phyloP scores from a whole-genome alignment of 2,113 vertebrate species.

The Malaclemys terrapin region DNA sequence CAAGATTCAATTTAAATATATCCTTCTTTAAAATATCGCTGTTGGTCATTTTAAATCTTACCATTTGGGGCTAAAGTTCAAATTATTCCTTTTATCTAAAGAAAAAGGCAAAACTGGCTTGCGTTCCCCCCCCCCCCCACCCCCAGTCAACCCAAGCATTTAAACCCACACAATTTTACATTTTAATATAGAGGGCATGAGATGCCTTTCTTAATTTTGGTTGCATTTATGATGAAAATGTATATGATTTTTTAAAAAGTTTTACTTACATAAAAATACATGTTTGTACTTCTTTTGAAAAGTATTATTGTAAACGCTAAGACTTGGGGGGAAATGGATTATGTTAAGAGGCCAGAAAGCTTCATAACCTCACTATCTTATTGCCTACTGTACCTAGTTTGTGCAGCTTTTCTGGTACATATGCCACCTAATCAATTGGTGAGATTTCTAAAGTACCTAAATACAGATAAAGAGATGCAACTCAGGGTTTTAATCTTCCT shows the following conservation, averaged over 20 bases:
- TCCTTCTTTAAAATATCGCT: neutral
- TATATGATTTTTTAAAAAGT: too few species aligned
- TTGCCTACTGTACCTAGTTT: too few species aligned
- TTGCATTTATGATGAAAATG: neutral
- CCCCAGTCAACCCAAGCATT: neutral
- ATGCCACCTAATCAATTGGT: too few species aligned
- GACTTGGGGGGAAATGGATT: too few species aligned
- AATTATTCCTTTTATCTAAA: neutral
- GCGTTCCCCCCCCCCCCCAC: neutral
- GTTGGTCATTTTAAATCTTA: neutral
- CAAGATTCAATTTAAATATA: rapidly evolving
- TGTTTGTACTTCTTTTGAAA: neutral
- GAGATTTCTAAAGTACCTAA: too few species aligned
- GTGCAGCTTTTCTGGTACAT: too few species aligned
- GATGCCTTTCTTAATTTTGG: neutral
- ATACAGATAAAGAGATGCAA: too few species aligned
- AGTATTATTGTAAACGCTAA: neutral
- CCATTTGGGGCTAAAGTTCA: neutral
- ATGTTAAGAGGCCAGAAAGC: too few species aligned
- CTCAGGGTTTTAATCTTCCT: too few species aligned
- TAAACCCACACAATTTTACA: neutral
- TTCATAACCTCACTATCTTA: too few species aligned
- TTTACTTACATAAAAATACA: neutral
- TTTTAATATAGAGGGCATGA: neutral
- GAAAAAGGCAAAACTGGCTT: neutral